phyloP scores from a whole-genome alignment of 1,140 invertebrate genomes.

The Hyles vespertilio region DNA sequence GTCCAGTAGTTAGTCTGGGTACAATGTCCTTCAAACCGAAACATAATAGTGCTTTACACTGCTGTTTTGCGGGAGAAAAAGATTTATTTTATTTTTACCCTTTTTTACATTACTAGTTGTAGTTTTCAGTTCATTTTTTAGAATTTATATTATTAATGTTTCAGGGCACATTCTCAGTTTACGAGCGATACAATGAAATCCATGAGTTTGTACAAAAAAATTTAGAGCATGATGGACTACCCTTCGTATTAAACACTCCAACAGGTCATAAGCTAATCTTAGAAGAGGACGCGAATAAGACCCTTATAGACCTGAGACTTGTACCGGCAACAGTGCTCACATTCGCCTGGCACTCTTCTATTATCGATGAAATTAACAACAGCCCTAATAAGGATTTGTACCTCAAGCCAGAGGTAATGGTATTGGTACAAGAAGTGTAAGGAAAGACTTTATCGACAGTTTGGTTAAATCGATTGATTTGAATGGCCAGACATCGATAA shows the following conservation, averaged over 20 bases:
- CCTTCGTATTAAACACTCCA: conserved; percentile 80
- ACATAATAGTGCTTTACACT: no score
- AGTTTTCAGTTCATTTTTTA: no score
- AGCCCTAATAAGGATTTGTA: conserved; percentile 76
- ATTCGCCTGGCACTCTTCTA: conserved; percentile 78
- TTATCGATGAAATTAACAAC: conserved; percentile 71
- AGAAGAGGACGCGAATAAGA: conserved; percentile 79
- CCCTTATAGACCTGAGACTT: conserved; percentile 81
- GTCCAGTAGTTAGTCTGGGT: no score
- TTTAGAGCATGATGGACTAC: conserved; percentile 78
- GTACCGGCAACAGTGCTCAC: conserved; percentile 85
- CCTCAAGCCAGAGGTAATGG: conserved; percentile 85
- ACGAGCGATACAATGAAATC: conserved; percentile 84
- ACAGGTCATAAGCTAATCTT: conserved; percentile 79
- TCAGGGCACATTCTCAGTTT: conserved; percentile 88
- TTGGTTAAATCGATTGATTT: no score
- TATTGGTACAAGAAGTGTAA: conserved; percentile 80
- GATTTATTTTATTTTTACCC: no score
- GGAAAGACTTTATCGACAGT: no score
- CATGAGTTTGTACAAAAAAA: conserved; percentile 85
- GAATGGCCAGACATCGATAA: no score
- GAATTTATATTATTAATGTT: conserved; percentile 12
- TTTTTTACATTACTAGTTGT: no score
- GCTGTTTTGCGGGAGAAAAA: no score
- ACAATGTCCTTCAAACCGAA: no score